A percentile compares a stretch with the other conserved stretches of the same genome.
These are phyloP conservation scores for Drosophila lowei DNA, from an alignment of 1,140 invertebrate genomes.

Conservation along the genomic window DNA sequence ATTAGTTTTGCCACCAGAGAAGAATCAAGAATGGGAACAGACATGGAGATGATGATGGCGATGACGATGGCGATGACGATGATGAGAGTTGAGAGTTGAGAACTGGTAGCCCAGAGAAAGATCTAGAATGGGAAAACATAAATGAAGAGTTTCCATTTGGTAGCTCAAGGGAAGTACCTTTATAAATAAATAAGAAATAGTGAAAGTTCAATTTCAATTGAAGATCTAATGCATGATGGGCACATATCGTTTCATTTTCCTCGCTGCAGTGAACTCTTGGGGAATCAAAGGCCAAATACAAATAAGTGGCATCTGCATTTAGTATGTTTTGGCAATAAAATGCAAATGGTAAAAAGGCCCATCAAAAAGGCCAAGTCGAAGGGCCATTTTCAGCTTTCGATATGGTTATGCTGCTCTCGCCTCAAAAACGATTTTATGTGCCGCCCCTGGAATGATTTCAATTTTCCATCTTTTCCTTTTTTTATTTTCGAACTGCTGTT, in stretches of 20 bases:
- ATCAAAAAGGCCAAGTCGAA: slow-evolving; percentile 58
- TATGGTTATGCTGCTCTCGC: slow-evolving; percentile 69
- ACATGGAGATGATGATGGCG: background rate
- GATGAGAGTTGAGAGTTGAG: slow-evolving; percentile 16
- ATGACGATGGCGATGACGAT: background rate
- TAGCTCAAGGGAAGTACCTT: slow-evolving; percentile 7
- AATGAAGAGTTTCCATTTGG: too few species aligned
- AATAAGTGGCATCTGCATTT: slow-evolving; percentile 59
- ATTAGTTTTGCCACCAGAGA: slow-evolving; percentile 38
- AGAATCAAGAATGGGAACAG: slow-evolving; percentile 1
- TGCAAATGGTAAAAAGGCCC: slow-evolving; percentile 71
- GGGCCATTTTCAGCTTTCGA: slow-evolving; percentile 42
- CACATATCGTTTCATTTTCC: too few species aligned
- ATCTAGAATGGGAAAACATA: too few species aligned
- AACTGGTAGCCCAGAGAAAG: slow-evolving; percentile 30
- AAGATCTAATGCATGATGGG: too few species aligned
- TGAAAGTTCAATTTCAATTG: background rate
- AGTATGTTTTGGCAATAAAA: slow-evolving; percentile 77
- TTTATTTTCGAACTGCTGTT: slow-evolving; percentile 57
- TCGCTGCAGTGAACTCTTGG: too few species aligned
- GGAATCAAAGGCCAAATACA: background rate
- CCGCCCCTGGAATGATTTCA: slow-evolving; percentile 53
- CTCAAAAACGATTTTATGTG: slow-evolving; percentile 66
- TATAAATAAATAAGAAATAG: slow-evolving; percentile 49
- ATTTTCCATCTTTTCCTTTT: slow-evolving; percentile 56